Evolutionary conservation across 2,797 vertebrate genomes (phyloP).

Genomic region (Rhinoraja longicauda): DNA sequence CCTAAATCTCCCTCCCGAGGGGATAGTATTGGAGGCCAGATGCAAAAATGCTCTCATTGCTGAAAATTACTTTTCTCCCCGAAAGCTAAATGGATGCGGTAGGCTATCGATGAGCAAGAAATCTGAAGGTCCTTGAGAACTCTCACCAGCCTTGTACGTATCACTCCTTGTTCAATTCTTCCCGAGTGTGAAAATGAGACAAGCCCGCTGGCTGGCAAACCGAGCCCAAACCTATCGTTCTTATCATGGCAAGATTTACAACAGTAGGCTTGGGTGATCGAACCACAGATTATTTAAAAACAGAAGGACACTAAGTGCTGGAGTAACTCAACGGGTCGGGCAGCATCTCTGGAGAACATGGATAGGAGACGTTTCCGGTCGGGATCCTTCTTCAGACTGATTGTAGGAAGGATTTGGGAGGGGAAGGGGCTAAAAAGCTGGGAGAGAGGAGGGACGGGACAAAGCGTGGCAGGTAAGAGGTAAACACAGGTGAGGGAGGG

Average conservation of each 20-base stretch:
- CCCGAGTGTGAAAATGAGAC: neutral
- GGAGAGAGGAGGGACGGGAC: too few species aligned
- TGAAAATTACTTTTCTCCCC: neutral
- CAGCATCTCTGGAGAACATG: too few species aligned
- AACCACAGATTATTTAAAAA: neutral
- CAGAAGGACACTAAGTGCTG: too few species aligned
- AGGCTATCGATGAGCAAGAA: neutral
- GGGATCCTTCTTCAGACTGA: too few species aligned
- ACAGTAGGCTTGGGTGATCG: neutral
- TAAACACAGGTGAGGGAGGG: too few species aligned
- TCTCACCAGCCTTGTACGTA: neutral
- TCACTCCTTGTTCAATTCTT: neutral
- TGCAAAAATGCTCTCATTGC: neutral
- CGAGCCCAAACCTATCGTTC: neutral
- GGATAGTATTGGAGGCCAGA: too few species aligned
- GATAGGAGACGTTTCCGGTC: too few species aligned
- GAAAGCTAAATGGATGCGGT: neutral
- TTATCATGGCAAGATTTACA: neutral
- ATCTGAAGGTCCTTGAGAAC: neutral
- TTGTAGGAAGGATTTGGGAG: too few species aligned
- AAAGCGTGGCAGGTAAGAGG: too few species aligned
- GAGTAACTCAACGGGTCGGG: too few species aligned
- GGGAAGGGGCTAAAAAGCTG: too few species aligned
- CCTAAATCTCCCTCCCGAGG: neutral
- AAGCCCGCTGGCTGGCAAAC: neutral